Evolutionary conservation across 2,797 vertebrate genomes (phyloP).

Genomic region (Micropoecilia bifurca): DNA sequence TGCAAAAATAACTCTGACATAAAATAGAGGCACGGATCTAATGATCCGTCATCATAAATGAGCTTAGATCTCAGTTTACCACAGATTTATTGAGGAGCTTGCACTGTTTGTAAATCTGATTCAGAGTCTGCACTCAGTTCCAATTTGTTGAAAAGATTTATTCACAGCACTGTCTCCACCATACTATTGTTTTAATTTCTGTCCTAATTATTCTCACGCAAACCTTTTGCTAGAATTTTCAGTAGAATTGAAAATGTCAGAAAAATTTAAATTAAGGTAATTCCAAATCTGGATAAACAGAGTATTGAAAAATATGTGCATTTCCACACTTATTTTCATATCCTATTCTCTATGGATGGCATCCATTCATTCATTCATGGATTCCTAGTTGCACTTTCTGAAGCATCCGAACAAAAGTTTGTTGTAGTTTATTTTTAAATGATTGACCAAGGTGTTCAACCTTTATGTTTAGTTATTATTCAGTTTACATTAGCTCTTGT

Average conservation of each 20-base stretch:
- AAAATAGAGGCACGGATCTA: not conserved
- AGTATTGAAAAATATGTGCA: not conserved
- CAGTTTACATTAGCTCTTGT: too few relatives aligned
- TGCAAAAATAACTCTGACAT: not conserved
- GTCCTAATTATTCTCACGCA: not conserved
- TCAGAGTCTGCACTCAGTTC: not conserved
- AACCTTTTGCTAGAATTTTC: not conserved
- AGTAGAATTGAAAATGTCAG: not conserved
- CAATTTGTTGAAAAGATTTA: not conserved
- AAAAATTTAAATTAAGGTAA: not conserved
- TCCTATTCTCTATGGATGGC: not conserved
- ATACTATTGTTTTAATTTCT: not conserved
- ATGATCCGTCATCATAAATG: not conserved
- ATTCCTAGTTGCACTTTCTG: too few relatives aligned
- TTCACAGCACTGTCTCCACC: not conserved
- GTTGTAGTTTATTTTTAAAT: too few relatives aligned
- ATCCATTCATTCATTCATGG: not conserved
- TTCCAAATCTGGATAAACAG: not conserved
- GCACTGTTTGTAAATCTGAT: not conserved
- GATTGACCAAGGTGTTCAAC: too few relatives aligned
- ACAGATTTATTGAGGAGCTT: not conserved
- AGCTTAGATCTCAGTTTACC: not conserved
- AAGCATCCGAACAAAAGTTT: too few relatives aligned
- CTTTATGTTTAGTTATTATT: too few relatives aligned
- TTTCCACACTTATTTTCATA: not conserved